Conservation (phyloP, 2,888 invertebrate genomes). For the Unio pictorum region DNA sequence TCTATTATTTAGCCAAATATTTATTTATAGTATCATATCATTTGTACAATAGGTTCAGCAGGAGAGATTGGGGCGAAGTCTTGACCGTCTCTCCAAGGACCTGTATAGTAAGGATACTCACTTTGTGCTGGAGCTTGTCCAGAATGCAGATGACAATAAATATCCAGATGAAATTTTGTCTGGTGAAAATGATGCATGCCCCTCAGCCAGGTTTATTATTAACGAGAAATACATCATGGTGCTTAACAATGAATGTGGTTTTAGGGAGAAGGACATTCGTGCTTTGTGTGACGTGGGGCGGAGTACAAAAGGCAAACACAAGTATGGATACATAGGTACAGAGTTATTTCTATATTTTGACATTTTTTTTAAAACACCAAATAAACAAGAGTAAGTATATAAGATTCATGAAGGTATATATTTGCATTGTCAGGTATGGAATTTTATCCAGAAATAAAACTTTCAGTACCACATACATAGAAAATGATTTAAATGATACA, state of each 20-base stretch:
- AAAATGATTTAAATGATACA: too few species aligned
- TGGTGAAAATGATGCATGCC: conserved; percentile 17
- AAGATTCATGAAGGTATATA: too few species aligned
- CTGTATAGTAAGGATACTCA: conserved; percentile 51
- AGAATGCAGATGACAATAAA: conserved; percentile 70
- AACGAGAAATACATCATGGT: conserved; percentile 47
- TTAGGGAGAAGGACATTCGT: conserved; percentile 59
- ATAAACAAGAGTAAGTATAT: too few species aligned
- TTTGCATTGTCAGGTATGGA: too few species aligned
- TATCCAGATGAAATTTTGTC: neutral
- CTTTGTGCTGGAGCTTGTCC: conserved; percentile 59
- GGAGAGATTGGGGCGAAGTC: conserved; percentile 63
- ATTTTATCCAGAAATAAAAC: too few species aligned
- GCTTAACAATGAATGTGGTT: conserved; percentile 68
- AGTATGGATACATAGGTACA: conserved; percentile 67
- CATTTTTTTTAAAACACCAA: too few species aligned
- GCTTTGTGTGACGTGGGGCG: conserved; percentile 70
- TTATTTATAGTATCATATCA: too few species aligned
- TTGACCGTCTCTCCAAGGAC: conserved; percentile 58
- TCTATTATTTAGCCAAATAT: too few species aligned
- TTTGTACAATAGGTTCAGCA: conserved; percentile 18
- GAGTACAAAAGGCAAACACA: conserved; percentile 68
- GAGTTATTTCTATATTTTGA: neutral
- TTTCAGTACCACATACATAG: too few species aligned
- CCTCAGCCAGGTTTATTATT: conserved; percentile 58